A percentile compares a stretch with the other conserved stretches of the same genome.
phyloP scores from a whole-genome alignment of 1,140 invertebrate species.

The Drosophila ohnishii region DNA sequence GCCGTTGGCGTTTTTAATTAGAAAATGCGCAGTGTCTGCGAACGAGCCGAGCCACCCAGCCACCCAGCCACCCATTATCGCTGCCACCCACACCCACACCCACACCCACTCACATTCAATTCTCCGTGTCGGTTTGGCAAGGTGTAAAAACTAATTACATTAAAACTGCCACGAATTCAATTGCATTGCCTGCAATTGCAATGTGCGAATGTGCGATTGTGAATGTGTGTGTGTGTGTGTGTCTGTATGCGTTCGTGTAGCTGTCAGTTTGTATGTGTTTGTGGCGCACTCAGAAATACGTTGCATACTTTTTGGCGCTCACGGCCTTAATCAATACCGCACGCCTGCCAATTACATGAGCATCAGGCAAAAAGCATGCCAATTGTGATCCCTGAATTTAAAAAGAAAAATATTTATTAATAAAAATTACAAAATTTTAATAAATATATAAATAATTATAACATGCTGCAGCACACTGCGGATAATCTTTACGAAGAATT shows the following conservation, averaged over 20 bases:
- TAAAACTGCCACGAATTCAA: conserved; percentile 81
- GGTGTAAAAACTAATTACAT: conserved; percentile 81
- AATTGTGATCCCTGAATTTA: not conserved
- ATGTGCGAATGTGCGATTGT: conserved; percentile 17
- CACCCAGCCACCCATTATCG: too few relatives aligned
- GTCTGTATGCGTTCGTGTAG: conserved; percentile 23
- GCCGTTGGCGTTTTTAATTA: conserved; percentile 76
- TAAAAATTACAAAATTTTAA: not conserved
- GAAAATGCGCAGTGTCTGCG: conserved; percentile 59
- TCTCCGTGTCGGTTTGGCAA: conserved; percentile 58
- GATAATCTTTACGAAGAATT: not conserved
- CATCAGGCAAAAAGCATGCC: conserved; percentile 3
- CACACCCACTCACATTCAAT: conserved; percentile 30
- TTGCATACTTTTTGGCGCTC: conserved; percentile 60
- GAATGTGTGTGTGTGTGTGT: not conserved
- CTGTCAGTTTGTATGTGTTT: conserved; percentile 34
- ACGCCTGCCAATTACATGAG: conserved; percentile 48
- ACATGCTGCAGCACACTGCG: not conserved
- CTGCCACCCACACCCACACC: not conserved
- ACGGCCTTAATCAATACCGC: conserved; percentile 67
- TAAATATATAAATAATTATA: not conserved
- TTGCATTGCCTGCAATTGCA: conserved; percentile 64
- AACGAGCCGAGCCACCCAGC: not conserved
- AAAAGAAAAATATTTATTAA: not conserved
- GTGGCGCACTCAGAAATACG: conserved; percentile 39